Evolutionary conservation across 2,888 invertebrate genomes (phyloP).

Genomic region (Charanyca ferruginea): DNA sequence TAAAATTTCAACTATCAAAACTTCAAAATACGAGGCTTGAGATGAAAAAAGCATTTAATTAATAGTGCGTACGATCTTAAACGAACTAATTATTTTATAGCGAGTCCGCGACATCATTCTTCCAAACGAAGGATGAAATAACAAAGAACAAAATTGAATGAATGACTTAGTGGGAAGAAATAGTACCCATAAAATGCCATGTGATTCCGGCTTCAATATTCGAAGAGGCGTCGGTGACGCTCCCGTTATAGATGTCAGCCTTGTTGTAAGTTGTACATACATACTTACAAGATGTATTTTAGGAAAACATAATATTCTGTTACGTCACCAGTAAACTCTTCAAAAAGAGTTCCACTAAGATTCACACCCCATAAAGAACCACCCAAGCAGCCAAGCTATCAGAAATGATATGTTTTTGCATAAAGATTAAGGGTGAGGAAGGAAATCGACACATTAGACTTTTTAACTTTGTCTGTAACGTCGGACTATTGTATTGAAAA

Average conservation of each 20-base stretch:
- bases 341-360: background rate
- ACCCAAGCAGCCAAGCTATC: no score
- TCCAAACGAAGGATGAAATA: slow-evolving; percentile 16
- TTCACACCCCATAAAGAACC: no score
- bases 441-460: background rate
- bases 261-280: background rate
- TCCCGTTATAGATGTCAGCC: background rate
- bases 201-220: slow-evolving; percentile 10
- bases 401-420: no score
- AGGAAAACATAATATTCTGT: background rate
- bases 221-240: background rate
- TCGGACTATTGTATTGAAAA: no score
- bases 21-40: background rate
- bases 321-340: background rate
- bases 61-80: slow-evolving; percentile 22
- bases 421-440: background rate
- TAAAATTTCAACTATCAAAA: background rate
- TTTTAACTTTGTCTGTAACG: background rate
- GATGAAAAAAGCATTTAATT: slow-evolving; percentile 10
- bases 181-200: slow-evolving; percentile 15
- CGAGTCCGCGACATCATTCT: slow-evolving; percentile 30
- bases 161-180: slow-evolving; percentile 38
- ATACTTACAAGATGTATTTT: background rate
- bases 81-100: slow-evolving; percentile 37
- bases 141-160: slow-evolving; percentile 21